A percentile compares a stretch with the other conserved stretches of the same genome.
Conservation (phyloP, 2,797 vertebrate genomes). For the Eulemur rubriventer region DNA sequence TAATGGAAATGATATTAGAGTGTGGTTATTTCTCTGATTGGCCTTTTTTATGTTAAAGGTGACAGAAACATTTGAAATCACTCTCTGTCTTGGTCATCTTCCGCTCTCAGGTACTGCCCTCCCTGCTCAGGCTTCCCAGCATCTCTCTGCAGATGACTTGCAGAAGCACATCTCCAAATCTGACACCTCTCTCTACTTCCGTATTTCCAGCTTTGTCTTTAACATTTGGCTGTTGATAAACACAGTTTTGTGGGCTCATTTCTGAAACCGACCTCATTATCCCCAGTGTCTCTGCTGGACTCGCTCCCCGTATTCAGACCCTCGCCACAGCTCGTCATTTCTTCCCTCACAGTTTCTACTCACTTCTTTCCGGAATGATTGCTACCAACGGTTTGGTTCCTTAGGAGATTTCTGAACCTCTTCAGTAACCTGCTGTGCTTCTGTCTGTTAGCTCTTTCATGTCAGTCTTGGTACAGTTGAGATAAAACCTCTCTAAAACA, state of each 20-base stretch:
- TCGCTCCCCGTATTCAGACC: rapidly evolving
- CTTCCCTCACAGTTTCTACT: not conserved
- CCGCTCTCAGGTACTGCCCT: not conserved
- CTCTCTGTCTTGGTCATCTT: not conserved
- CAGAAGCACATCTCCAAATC: not conserved
- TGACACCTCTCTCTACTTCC: not conserved
- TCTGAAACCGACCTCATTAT: not conserved
- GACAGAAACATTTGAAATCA: constrained; percentile 52
- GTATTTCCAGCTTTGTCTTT: not conserved
- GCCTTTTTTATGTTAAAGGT: constrained; percentile 54
- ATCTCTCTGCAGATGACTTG: not conserved
- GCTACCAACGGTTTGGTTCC: not conserved
- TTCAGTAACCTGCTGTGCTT: constrained; percentile 30
- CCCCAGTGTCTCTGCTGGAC: not conserved
- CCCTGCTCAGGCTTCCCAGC: too few relatives aligned
- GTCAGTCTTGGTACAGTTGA: not conserved
- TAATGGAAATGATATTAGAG: not conserved
- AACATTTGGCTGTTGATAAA: not conserved
- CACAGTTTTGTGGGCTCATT: not conserved
- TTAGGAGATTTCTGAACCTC: constrained; percentile 11
- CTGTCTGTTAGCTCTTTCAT: constrained; percentile 20
- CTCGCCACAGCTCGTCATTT: not conserved
- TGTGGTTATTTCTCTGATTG: constrained; percentile 57
- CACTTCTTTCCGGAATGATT: constrained; percentile 28
- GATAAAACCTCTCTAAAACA: constrained; percentile 49